phyloP scores from a whole-genome alignment of 2,888 invertebrate genomes.

The Anthophora plumipes region DNA sequence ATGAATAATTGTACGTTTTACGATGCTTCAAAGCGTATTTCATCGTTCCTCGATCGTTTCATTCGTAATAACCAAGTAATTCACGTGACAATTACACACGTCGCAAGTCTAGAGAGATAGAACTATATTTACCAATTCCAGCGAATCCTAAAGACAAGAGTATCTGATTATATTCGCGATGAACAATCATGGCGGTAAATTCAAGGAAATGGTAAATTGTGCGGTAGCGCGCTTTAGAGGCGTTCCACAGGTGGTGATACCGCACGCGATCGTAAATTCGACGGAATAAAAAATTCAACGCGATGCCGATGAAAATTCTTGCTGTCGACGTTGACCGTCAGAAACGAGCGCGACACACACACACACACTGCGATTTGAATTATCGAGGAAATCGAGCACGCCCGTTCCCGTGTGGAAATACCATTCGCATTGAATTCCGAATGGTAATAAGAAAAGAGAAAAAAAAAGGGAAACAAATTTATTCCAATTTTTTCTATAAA shows the following conservation, averaged over 20 bases:
- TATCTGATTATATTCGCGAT: too few relatives aligned
- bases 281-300: constrained; percentile 46
- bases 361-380: constrained; percentile 17
- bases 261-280: constrained; percentile 46
- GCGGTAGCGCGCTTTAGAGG: constrained; percentile 13
- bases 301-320: constrained; percentile 42
- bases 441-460: too few relatives aligned
- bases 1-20: too few relatives aligned
- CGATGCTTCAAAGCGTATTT: too few relatives aligned
- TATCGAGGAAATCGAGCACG: constrained; percentile 17
- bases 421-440: not conserved
- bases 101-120: too few relatives aligned
- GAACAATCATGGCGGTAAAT: not conserved
- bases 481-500: constrained; percentile 7
- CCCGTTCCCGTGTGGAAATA: not conserved
- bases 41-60: too few relatives aligned
- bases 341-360: not conserved
- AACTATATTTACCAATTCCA: too few relatives aligned
- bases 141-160: too few relatives aligned
- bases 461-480: not conserved
- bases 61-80: too few relatives aligned
- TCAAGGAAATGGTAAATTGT: not conserved
- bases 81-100: too few relatives aligned
- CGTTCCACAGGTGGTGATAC: constrained; percentile 57
- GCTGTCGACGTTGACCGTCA: not conserved